Evolutionary conservation across 2,797 vertebrate species (phyloP).

Genomic region (Todus mexicanus): DNA sequence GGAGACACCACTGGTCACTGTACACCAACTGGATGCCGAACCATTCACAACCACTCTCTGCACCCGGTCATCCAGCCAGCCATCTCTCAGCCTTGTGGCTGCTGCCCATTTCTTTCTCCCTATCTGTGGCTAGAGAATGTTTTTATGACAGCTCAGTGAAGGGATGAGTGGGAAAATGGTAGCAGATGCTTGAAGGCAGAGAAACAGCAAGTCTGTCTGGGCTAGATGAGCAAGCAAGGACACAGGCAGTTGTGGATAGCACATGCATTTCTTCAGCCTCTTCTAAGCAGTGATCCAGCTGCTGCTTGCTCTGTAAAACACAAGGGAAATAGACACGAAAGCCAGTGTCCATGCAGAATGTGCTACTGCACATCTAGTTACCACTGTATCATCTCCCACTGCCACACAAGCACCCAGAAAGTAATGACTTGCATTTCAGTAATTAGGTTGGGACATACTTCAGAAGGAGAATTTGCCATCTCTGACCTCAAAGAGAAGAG

Average conservation of each 20-base stretch:
- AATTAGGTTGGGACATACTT: neutral
- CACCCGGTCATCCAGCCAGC: no score
- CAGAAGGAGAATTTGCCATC: neutral
- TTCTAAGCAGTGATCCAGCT: neutral
- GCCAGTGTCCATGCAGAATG: rapidly evolving
- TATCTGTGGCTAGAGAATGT: neutral
- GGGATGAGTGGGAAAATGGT: neutral
- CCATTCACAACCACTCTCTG: no score
- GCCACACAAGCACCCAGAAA: neutral
- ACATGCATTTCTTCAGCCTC: neutral
- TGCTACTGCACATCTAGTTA: neutral
- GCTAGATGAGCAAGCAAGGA: neutral
- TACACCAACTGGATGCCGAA: no score
- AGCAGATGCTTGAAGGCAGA: neutral
- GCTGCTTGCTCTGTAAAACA: neutral
- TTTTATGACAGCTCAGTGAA: neutral
- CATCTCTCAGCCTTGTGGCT: neutral
- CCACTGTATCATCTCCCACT: neutral
- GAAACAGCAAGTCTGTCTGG: neutral
- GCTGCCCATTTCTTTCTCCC: neutral
- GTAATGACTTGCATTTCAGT: neutral
- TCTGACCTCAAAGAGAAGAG: neutral
- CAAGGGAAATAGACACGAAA: neutral
- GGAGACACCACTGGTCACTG: no score
- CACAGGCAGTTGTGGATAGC: neutral